phyloP scores from a whole-genome alignment of 2,888 invertebrate species.

The Drosophila nr. perissopoda region DNA sequence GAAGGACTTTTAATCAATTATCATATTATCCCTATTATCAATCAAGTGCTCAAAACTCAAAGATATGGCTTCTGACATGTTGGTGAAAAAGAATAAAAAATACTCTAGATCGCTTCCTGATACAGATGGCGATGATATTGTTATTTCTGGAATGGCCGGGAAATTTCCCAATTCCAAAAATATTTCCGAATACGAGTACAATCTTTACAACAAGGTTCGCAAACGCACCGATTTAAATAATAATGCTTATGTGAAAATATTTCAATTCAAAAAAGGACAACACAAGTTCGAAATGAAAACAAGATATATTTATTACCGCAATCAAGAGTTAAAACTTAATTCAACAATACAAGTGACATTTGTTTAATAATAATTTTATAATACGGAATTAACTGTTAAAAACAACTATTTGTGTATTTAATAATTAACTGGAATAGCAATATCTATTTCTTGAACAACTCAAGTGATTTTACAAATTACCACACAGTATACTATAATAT shows the following conservation, averaged over 20 bases:
- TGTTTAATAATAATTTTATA: background rate
- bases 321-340: background rate
- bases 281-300: background rate
- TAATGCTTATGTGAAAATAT: background rate
- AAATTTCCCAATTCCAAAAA: slow-evolving; percentile 89
- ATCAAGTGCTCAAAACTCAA: slow-evolving; percentile 35
- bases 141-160: slow-evolving; percentile 87
- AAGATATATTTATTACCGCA: background rate
- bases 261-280: background rate
- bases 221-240: background rate
- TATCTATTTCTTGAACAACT: background rate
- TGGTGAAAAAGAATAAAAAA: slow-evolving; percentile 70
- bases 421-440: background rate
- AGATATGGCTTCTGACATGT: slow-evolving; percentile 51
- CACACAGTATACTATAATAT: background rate
- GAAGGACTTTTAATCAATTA: slow-evolving; percentile 12
- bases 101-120: slow-evolving; percentile 80
- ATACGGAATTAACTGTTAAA: background rate
- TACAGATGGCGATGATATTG: slow-evolving; percentile 86
- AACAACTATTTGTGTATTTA: background rate
- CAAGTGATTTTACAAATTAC: background rate
- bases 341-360: background rate
- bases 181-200: slow-evolving; percentile 87
- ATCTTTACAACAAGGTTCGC: slow-evolving; percentile 87
- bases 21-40: slow-evolving; percentile 7